phyloP scores from a whole-genome alignment of 2,797 vertebrate species.

The Yasuhikotakia modesta region DNA sequence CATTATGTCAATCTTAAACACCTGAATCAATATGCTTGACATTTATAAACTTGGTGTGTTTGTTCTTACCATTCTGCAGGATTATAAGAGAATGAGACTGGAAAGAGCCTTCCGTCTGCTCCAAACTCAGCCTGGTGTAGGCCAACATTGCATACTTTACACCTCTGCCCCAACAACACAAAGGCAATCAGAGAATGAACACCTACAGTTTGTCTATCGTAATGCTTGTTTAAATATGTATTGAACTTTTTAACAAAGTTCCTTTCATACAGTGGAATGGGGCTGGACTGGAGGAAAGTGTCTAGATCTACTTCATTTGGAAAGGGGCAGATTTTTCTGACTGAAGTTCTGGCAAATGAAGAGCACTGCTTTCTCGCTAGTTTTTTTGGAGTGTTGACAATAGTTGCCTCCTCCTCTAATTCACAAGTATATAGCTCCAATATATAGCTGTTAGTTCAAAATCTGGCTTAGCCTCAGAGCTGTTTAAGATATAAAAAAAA shows the following conservation, averaged over 20 bases:
- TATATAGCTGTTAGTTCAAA: constrained; percentile 91
- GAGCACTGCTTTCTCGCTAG: constrained; percentile 90
- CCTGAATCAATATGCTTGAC: neutral
- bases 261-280: constrained; percentile 73
- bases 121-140: constrained; percentile 83
- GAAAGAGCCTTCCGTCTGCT: constrained; percentile 84
- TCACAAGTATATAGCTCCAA: constrained; percentile 90
- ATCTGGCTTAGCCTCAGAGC: constrained; percentile 82
- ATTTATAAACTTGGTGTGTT: neutral
- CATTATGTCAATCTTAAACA: neutral
- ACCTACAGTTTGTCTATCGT: neutral
- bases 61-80: constrained; percentile 72
- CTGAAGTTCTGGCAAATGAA: constrained; percentile 84
- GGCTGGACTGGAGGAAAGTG: constrained; percentile 77
- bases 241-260: neutral
- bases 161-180: constrained; percentile 72
- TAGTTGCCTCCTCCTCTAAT: constrained; percentile 81
- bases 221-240: neutral
- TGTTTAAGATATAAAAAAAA: constrained; percentile 58
- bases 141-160: constrained; percentile 84
- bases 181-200: neutral
- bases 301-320: constrained; percentile 80
- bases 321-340: constrained; percentile 82
- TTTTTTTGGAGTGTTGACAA: constrained; percentile 89
- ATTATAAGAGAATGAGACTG: constrained; percentile 87